Percentiles rank a stretch among this genome's conserved stretches.
phyloP scores from a whole-genome alignment of 2,888 invertebrate species.

The Pachymerium ferrugineum region DNA sequence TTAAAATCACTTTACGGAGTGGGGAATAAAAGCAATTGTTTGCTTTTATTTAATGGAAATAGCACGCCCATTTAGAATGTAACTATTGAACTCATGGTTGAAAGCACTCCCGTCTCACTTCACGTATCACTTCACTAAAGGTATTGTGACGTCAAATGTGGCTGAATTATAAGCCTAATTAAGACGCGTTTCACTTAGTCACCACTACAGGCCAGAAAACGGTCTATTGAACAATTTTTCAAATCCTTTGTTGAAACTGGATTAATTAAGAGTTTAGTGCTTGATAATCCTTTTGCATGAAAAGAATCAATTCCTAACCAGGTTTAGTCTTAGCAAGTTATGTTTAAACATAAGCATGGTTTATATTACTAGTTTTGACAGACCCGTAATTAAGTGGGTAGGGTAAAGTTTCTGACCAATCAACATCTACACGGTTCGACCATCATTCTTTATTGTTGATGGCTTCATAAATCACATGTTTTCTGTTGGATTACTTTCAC shows the following conservation, averaged over 20 bases:
- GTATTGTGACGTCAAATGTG: slow-evolving; percentile 2
- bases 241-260: neutral
- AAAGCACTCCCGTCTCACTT: neutral
- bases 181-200: slow-evolving; percentile 1
- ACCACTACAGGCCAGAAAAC: neutral
- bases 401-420: neutral
- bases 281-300: neutral
- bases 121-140: neutral
- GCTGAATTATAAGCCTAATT: slow-evolving; percentile 2
- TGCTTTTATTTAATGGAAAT: neutral
- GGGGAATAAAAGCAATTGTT: neutral
- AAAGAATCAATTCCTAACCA: neutral
- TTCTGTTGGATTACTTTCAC: neutral
- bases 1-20: too few species aligned
- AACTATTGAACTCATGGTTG: neutral
- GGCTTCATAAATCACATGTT: neutral
- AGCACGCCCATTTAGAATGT: neutral
- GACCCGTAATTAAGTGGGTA: neutral
- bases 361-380: neutral
- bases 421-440: neutral
- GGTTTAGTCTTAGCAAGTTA: too few species aligned
- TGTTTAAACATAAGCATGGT: neutral
- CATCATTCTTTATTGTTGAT: slow-evolving; percentile 3
- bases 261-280: neutral
- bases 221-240: neutral